Conservation (phyloP, 2,888 invertebrate species). For the Mesoligia furuncula region DNA sequence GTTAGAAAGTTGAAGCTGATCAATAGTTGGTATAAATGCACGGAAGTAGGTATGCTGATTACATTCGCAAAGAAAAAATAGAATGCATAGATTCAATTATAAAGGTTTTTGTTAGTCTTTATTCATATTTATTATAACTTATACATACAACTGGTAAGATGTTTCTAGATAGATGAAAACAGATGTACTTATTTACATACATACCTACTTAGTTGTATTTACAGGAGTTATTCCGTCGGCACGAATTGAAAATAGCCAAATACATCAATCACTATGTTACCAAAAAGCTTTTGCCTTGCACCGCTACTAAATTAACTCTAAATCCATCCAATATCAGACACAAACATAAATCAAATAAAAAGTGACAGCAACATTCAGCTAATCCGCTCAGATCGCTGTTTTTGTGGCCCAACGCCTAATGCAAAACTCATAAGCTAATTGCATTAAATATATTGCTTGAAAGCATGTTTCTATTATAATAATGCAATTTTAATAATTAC, state of each 20-base stretch:
- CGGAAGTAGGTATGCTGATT: too few relatives aligned
- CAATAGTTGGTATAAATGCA: too few relatives aligned
- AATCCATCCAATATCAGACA: conserved; percentile 20
- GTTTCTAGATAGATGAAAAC: too few relatives aligned
- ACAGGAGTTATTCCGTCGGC: neutral
- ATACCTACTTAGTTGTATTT: too few relatives aligned
- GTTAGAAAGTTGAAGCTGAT: too few relatives aligned
- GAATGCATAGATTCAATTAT: too few relatives aligned
- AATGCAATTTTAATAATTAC: conserved; percentile 48
- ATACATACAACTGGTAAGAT: too few relatives aligned
- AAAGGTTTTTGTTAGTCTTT: too few relatives aligned
- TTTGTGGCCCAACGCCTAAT: conserved; percentile 51
- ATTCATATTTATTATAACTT: too few relatives aligned
- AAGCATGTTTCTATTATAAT: conserved; percentile 24
- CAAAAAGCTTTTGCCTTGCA: neutral
- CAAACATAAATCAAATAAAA: conserved; percentile 58
- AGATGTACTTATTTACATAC: too few relatives aligned
- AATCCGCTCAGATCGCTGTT: conserved; percentile 43
- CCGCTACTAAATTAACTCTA: conserved; percentile 24
- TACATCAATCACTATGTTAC: neutral
- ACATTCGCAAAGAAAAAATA: too few relatives aligned
- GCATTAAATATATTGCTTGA: conserved; percentile 16
- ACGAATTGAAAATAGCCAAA: neutral
- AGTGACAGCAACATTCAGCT: conserved; percentile 44
- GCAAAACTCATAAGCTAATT: conserved; percentile 40